phyloP scores from a whole-genome alignment of 2,797 vertebrate genomes.

The Oceanodroma leucorhoa region DNA sequence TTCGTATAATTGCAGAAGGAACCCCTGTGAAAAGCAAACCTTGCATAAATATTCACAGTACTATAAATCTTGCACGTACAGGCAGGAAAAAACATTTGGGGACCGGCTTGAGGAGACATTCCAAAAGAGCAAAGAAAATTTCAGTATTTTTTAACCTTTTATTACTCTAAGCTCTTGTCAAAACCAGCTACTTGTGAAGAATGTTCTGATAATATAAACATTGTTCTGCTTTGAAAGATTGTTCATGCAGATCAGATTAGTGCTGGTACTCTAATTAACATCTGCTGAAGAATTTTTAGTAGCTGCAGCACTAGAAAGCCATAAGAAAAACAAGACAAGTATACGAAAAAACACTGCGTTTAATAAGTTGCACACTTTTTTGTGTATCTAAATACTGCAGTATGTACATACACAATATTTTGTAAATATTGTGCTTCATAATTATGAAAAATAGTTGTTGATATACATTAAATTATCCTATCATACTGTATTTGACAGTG shows the following conservation, averaged over 20 bases:
- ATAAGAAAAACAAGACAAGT: background rate
- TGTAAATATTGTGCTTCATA: background rate
- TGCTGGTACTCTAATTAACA: background rate
- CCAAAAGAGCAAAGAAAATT: background rate
- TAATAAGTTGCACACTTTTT: background rate
- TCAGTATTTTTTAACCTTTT: background rate
- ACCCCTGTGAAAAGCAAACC: background rate
- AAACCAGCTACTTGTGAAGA: background rate
- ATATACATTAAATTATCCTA: background rate
- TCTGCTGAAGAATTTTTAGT: background rate
- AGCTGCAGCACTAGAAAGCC: background rate
- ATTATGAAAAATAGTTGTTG: background rate
- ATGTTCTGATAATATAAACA: background rate
- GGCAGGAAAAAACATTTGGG: background rate
- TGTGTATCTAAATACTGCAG: background rate
- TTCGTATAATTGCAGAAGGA: background rate
- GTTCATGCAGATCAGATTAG: constrained; percentile 11
- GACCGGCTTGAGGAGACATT: background rate
- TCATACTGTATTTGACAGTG: background rate
- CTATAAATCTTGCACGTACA: background rate
- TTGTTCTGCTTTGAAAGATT: background rate
- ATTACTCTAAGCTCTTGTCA: background rate
- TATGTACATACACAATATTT: background rate
- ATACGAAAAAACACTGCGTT: background rate
- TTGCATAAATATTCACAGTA: background rate